These are phyloP conservation scores for Listrodromus nycthemerus DNA, from an alignment of 2,888 invertebrate genomes.

Conservation along the genomic window DNA sequence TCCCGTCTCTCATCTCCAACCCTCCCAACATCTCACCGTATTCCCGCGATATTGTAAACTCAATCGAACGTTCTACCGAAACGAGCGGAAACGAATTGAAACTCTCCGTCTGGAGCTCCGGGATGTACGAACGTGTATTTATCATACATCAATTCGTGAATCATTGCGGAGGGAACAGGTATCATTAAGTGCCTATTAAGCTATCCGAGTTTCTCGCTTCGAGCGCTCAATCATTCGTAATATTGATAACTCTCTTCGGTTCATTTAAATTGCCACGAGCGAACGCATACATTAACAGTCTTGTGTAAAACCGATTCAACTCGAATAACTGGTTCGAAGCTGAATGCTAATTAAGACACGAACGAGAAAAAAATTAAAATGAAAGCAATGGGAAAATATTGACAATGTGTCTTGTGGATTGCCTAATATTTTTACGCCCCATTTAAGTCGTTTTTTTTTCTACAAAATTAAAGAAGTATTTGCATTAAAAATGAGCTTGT, in stretches of 20 bases:
- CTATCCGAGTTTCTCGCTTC: conserved; percentile 48
- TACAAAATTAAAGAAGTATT: neutral
- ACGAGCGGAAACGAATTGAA: conserved; percentile 49
- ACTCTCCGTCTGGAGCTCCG: conserved; percentile 21
- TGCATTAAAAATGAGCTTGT: neutral
- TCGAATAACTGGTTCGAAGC: conserved; percentile 24
- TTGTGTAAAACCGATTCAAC: neutral
- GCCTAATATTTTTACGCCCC: neutral
- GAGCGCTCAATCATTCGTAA: conserved; percentile 53
- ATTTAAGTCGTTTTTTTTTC: neutral
- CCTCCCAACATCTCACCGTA: conserved; percentile 28
- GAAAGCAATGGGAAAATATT: neutral
- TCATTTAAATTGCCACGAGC: conserved; percentile 41
- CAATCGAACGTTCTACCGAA: conserved; percentile 21
- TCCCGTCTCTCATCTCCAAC: conserved; percentile 26
- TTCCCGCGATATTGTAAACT: conserved; percentile 29
- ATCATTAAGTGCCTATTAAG: conserved; percentile 61
- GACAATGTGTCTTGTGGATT: neutral
- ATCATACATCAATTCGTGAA: conserved; percentile 35
- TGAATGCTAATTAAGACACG: conserved; percentile 30
- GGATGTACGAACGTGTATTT: conserved; percentile 13
- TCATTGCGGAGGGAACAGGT: conserved; percentile 51
- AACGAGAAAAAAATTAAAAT: neutral
- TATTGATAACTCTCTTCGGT: conserved; percentile 61
- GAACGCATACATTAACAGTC: conserved; percentile 36